phyloP scores from a whole-genome alignment of 2,113 vertebrate species.

The Nothocercus julius region DNA sequence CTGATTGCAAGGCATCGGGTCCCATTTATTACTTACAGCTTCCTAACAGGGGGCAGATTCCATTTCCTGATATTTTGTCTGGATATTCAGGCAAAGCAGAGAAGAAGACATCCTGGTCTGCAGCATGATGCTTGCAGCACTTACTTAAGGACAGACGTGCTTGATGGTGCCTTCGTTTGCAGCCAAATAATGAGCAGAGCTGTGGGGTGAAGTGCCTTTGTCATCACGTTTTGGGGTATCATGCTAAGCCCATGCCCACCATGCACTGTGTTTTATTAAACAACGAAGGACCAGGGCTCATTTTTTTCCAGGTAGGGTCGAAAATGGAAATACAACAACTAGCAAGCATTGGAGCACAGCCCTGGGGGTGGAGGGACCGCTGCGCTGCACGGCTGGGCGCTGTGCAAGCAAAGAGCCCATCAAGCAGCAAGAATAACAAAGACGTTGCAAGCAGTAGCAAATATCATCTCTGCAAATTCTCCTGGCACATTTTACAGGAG shows the following conservation, averaged over 20 bases:
- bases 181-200: fast-evolving
- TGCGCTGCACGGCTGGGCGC: too few species aligned
- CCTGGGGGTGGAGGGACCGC: background rate
- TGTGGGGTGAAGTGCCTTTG: background rate
- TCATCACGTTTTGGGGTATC: fast-evolving
- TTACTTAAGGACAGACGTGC: background rate
- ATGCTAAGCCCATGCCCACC: background rate
- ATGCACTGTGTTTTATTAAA: background rate
- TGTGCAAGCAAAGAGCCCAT: background rate
- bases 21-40: background rate
- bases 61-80: background rate
- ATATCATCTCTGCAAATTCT: background rate
- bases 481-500: background rate
- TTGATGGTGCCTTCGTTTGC: background rate
- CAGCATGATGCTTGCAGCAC: background rate
- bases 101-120: background rate
- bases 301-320: background rate
- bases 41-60: background rate
- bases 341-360: background rate
- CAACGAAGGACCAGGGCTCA: background rate
- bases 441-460: background rate
- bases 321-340: background rate
- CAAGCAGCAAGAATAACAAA: background rate
- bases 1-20: background rate
- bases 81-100: background rate